Percentiles rank a stretch among this genome's conserved stretches.
These are phyloP conservation scores for Holcopasites calliopsidis DNA, from an alignment of 1,140 invertebrate species.

Conservation along the genomic window DNA sequence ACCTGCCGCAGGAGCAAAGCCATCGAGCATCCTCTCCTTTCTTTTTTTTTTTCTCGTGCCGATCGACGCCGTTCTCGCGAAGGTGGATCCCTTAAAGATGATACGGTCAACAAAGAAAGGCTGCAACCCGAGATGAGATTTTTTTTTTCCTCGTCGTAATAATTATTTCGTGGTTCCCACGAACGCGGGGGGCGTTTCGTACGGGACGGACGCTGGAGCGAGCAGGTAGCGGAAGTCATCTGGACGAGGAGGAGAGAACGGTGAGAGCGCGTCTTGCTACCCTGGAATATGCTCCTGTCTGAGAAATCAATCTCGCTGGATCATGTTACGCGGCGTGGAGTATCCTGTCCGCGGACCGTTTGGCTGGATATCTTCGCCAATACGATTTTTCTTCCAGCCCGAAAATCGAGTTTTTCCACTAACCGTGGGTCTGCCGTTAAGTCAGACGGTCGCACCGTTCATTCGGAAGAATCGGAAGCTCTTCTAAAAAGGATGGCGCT, in stretches of 20 bases:
- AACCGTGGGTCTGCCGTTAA: no score
- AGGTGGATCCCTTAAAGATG: constrained; percentile 75
- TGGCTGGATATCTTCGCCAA: no score
- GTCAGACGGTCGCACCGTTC: no score
- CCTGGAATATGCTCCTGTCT: constrained; percentile 64
- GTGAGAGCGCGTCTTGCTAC: constrained; percentile 66
- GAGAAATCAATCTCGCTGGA: constrained; percentile 75
- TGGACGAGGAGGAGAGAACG: constrained; percentile 54
- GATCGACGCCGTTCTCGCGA: constrained; percentile 50
- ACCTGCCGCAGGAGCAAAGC: constrained; percentile 69
- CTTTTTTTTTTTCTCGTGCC: constrained; percentile 26
- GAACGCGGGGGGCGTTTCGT: constrained; percentile 78
- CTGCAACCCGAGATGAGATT: constrained; percentile 75
- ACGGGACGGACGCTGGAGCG: constrained; percentile 61
- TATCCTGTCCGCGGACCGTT: constrained; percentile 2
- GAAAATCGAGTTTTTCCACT: neutral
- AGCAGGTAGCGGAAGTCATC: constrained; percentile 67
- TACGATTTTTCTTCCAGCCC: neutral
- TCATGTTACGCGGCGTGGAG: constrained; percentile 69
- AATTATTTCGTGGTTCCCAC: constrained; percentile 79
- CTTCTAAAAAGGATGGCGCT: no score
- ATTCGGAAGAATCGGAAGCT: no score
- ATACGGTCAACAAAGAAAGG: constrained; percentile 76
- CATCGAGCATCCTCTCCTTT: constrained; percentile 46
- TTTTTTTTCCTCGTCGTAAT: constrained; percentile 74